phyloP scores from a whole-genome alignment of 1,140 invertebrate genomes.

The Bombus confusus region DNA sequence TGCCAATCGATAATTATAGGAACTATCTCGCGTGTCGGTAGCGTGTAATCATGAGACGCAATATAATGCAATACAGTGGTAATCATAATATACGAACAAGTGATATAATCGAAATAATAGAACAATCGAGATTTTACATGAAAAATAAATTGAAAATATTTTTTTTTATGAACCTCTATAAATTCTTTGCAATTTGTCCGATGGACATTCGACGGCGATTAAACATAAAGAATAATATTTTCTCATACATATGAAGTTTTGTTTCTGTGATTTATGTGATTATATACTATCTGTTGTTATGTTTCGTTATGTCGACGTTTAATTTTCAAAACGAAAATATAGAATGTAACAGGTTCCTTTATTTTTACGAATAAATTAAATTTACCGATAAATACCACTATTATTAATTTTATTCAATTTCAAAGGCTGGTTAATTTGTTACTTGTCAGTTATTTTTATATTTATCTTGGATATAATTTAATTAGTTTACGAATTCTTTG shows the following conservation, averaged over 20 bases:
- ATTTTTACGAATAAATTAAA: too few relatives aligned
- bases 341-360: neutral
- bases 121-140: neutral
- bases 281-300: too few relatives aligned
- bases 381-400: too few relatives aligned
- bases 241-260: neutral
- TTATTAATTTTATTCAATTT: too few relatives aligned
- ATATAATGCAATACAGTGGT: neutral
- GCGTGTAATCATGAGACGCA: neutral
- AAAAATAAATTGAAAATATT: neutral
- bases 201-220: neutral
- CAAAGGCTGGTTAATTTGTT: too few relatives aligned
- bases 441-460: too few relatives aligned
- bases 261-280: neutral
- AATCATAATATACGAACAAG: too few relatives aligned
- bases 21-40: constrained; percentile 10
- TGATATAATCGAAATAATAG: neutral
- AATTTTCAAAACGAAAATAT: neutral
- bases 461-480: too few relatives aligned
- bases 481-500: too few relatives aligned
- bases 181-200: too few relatives aligned
- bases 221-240: neutral
- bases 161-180: too few relatives aligned
- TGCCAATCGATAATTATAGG: constrained; percentile 36
- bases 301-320: neutral